A percentile compares a stretch with the other conserved stretches of the same genome.
phyloP scores from a whole-genome alignment of 2,113 vertebrate genomes.

The Oryzias melastigma region DNA sequence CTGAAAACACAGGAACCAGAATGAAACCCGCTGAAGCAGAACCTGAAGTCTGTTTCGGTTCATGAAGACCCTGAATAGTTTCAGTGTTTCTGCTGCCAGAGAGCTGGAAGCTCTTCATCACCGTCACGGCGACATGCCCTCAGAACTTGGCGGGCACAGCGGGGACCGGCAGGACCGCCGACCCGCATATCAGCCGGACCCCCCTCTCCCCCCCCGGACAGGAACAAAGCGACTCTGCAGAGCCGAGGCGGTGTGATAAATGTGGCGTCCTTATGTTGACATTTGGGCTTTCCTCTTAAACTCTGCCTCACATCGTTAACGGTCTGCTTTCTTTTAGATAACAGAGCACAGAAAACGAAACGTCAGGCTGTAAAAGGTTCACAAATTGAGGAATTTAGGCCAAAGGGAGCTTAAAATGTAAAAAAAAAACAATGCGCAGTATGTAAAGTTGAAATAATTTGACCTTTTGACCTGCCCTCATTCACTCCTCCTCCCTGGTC shows the following conservation, averaged over 20 bases:
- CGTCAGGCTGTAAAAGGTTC: not conserved
- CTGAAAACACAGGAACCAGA: not conserved
- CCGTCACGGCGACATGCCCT: conserved; percentile 35
- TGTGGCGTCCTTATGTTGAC: too few relatives aligned
- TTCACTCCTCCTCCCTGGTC: too few relatives aligned
- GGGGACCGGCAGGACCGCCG: conserved; percentile 25
- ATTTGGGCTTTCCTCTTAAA: too few relatives aligned
- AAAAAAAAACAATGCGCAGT: too few relatives aligned
- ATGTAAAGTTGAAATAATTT: too few relatives aligned
- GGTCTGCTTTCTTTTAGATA: too few relatives aligned
- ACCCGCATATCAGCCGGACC: conserved; percentile 5
- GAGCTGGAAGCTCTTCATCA: conserved; percentile 36
- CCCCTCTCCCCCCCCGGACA: not conserved
- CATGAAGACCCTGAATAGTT: conserved; percentile 16
- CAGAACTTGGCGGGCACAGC: conserved; percentile 30
- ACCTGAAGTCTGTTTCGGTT: not conserved
- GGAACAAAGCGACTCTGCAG: not conserved
- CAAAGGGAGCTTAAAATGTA: too few relatives aligned
- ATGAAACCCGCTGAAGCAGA: not conserved
- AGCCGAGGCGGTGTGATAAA: not conserved
- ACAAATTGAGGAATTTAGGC: not conserved
- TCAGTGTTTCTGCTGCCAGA: conserved; percentile 22
- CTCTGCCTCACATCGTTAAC: too few relatives aligned
- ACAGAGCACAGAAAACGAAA: too few relatives aligned
- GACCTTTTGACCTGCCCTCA: too few relatives aligned